These are phyloP conservation scores for Agelas oroides DNA, from an alignment of 37 sponge, comb jelly and placozoan genomes.

Conservation along the genomic window DNA sequence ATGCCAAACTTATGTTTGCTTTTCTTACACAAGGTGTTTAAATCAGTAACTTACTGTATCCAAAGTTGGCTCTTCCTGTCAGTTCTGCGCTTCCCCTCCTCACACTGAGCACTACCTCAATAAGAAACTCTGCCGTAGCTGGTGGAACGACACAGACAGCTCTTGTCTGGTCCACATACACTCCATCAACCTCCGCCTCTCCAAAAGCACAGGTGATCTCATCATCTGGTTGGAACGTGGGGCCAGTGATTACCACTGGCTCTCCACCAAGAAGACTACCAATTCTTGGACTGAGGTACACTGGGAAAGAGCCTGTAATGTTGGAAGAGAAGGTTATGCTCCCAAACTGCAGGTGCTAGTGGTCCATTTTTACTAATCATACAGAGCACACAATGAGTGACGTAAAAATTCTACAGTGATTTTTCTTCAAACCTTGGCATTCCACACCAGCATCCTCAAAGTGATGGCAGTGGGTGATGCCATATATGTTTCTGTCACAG, in stretches of 20 bases:
- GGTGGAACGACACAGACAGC: conserved; percentile 11
- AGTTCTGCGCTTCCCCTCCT: background rate
- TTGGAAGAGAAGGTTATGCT: no score
- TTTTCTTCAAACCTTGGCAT: no score
- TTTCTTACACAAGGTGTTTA: no score
- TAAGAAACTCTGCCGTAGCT: background rate
- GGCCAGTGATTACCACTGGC: background rate
- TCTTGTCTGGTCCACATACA: background rate
- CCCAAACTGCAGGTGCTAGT: no score
- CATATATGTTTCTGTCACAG: no score
- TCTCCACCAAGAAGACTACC: conserved; percentile 27
- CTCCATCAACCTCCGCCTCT: conserved; percentile 3
- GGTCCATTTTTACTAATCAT: no score
- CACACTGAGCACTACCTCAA: background rate
- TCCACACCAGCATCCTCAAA: no score
- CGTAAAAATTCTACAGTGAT: no score
- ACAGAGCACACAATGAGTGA: no score
- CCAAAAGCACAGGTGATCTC: conserved; percentile 22
- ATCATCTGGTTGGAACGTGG: background rate
- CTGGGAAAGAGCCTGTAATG: conserved; percentile 2
- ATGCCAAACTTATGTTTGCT: no score
- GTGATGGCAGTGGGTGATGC: no score
- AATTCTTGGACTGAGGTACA: conserved; percentile 4
- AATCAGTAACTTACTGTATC: conserved; percentile 24
- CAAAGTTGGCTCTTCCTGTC: background rate